Evolutionary conservation across 2,113 vertebrate species (phyloP), one percentile per base, ranked within the genome.

Genomic region (Alexandromys fortis): DNA sequence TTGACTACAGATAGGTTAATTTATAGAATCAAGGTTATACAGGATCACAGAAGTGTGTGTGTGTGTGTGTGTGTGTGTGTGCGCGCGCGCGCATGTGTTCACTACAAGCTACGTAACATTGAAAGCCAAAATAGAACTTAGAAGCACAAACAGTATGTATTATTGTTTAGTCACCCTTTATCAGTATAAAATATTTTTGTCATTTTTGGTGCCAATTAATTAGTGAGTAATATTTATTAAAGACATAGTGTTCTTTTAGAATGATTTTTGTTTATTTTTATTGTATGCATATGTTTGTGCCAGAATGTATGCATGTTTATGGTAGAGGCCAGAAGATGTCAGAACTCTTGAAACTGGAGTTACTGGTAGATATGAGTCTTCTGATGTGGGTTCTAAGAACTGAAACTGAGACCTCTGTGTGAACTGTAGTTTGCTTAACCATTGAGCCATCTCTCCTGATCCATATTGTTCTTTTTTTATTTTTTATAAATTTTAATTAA

Each of bases 1-100:
- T 17, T 77, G 24, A 78, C 6, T 81, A 86, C n/a, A 96, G 83
- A 45, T 70, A 86, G 76, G 75, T 68, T n/a, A 91, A 75, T 94
- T 63, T 95, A 70, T 47, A 82, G 19, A 8, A 85, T 42, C 22
- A 93, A 30, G 28, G 2, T 91, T 81, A 92, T 5, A 82, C 0
- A 22, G 65, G 26, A 91, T 45, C 13, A 89, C 0, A 35, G 19
- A 89, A 38, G 92, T 86, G 26, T 65, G 28, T 30, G 65, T 67
- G 28, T 67, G 42, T 24, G 33, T 73, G 14, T 52, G 4, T 73
- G 13, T 58, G 79, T 81, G 86, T 83, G 47, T 79, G 77, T 35
- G 17, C 52, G 28, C 72, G 10, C 63, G 16, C 55, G 6, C 42
- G 10, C n/a, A 7, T 73, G 12, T 58, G 85, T 81, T 90, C 45